Evolutionary conservation across 2,113 vertebrate genomes (phyloP), one percentile per base, ranked within the genome.

Genomic region (Columba livia): DNA sequence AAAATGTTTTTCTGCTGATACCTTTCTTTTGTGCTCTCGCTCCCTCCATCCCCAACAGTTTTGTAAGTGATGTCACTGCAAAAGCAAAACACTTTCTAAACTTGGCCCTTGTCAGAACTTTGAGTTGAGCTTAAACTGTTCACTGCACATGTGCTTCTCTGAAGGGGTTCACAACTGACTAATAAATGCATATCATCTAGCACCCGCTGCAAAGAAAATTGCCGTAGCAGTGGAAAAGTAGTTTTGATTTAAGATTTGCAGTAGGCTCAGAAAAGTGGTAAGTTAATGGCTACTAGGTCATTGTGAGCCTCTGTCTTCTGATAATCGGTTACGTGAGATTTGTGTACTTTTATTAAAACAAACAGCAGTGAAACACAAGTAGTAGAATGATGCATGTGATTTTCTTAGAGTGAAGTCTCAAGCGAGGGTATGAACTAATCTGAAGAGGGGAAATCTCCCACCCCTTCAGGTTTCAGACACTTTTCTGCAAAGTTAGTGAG

Each of bases 41-140:
- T 84, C 24, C 42, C 48, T 87, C 44, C 28, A 54, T 58, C 18
- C 1, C 36, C n/a, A 54, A 8, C 17, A 65, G 69, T 61, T 87
- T 72, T 79, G 28, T 78, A 50, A 88, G 74, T 81, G 79, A 85
- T 54, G 70, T 78, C 74, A 74, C 61, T 79, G 40, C 83, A 65
- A 77, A 90, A 70, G 32, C 65, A 58, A 77, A 94, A 57, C 25
- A 60, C 65, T 88, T 92, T 34, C 64, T 90, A 73, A 90, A 94
- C 44, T 73, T 85, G 65, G 32, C 34, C 26, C 60, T 47, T 75
- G 79, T 69, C 60, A 90, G 54, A 88, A 29, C 44, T 79, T 61
- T 47, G 75, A 64, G 50, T 54, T 66, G 32, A 92, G 36, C 38
- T 94, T 78, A 92, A 88, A 38, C 83, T 73, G 64, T 88, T 67